Base-by-base conservation (phyloP, 2,113 vertebrate species). In the Carassius auratus region DNA sequence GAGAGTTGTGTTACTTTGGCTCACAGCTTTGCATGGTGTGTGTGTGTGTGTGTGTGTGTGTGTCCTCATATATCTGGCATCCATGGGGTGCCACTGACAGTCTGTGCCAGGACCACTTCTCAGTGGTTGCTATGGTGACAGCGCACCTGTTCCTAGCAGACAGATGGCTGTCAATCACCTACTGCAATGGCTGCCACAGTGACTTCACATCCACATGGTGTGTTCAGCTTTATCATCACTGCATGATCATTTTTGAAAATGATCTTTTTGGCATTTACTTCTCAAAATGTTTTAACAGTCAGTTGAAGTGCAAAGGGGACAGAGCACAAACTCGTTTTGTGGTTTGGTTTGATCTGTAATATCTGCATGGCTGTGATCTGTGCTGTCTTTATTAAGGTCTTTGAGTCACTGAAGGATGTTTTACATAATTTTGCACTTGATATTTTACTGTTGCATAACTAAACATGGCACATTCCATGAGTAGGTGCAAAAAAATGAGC, bases 81-180 rank as follows among this genome's bases (percentile, higher is more conserved):
- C 68, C 52, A 30, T 62, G 61, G 52, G n/a, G 76, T 50, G 76
- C 62, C 59, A 77, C 76, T 84, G 73, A 79, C 76, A 23, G 82
- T 45, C 26, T 14, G 42, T 66, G 78, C 38, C 59, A 64, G 78
- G 77, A 12, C 38, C 50, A 68, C 42, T 64, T 84, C 55, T 66
- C 75, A 85, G 76, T 59, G 69, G 86, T 84, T 85, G 78, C 77
- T 2, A 80, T 23, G 83, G 83, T 84, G 61, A 81, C 26, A 19
- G 71, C 26, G 71, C 83, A 87, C 78, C 83, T 87, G 83, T 75
- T 85, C 77, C 10, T 50, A 48, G 71, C 83, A 76, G 86, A 87
- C 76, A 84, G 86, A 84, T 64, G 61, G 79, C 83, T 87, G 86
- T 87, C 83, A 81, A 85, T 87, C 81, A 83, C 30, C 26, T 2